Evolutionary conservation across 2,888 invertebrate species (phyloP).

Genomic region (Criorhina ranunculi): DNA sequence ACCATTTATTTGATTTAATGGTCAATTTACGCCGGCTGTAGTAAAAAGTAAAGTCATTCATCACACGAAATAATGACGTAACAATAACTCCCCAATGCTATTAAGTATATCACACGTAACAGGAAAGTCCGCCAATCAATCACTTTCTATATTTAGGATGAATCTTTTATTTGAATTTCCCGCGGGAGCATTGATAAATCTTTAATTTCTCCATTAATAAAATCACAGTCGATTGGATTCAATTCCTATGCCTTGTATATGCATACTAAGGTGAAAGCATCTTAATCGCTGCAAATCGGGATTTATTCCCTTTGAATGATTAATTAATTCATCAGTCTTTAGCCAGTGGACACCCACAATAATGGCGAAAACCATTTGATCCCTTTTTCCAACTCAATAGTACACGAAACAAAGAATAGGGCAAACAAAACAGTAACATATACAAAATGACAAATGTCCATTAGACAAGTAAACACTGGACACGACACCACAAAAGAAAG

Average conservation of each 20-base stretch:
- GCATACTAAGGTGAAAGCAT: constrained; percentile 11
- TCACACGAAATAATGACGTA: constrained; percentile 50
- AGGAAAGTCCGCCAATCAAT: constrained; percentile 46
- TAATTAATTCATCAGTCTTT: constrained; percentile 26
- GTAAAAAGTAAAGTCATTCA: constrained; percentile 49
- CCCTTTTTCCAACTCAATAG: constrained; percentile 15
- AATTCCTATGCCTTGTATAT: background rate
- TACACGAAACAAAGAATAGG: background rate
- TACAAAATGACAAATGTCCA: constrained; percentile 64
- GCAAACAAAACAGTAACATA: constrained; percentile 30
- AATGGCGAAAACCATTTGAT: background rate
- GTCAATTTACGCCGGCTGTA: constrained; percentile 38
- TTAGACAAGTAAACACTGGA: constrained; percentile 61
- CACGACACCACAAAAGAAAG: constrained; percentile 29
- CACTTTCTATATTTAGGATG: constrained; percentile 28
- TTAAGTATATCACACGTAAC: constrained; percentile 9
- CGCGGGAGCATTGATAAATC: constrained; percentile 27
- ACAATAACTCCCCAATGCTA: background rate
- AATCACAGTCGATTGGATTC: constrained; percentile 10
- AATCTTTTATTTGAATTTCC: constrained; percentile 24
- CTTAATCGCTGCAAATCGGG: constrained; percentile 30
- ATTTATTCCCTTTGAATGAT: constrained; percentile 32
- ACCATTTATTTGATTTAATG: constrained; percentile 56
- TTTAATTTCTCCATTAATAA: constrained; percentile 38
- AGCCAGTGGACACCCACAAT: constrained; percentile 1